Conservation (phyloP, 2,888 invertebrate species). For the Ophioninae sp. region DNA sequence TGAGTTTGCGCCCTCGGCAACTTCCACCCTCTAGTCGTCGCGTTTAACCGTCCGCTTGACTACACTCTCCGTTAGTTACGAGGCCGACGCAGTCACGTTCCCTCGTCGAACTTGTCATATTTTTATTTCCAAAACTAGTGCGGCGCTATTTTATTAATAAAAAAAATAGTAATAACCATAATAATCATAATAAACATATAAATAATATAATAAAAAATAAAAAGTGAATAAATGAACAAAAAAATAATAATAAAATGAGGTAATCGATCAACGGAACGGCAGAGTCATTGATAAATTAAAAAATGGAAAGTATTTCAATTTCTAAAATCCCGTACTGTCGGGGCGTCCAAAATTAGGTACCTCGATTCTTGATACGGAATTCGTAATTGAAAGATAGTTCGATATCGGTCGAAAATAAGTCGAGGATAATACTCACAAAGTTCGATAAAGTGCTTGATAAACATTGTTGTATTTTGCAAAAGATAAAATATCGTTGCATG, state of each 20-base stretch:
- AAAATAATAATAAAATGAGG: background rate
- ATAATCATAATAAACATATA: no score
- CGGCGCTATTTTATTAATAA: background rate
- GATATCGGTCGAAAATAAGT: no score
- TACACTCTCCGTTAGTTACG: constrained; percentile 12
- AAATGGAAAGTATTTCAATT: background rate
- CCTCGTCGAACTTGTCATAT: constrained; percentile 4
- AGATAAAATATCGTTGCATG: background rate
- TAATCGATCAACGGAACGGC: no score
- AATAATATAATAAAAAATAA: background rate
- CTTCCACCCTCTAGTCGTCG: constrained; percentile 28
- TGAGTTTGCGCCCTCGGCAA: constrained; percentile 51
- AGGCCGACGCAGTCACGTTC: constrained; percentile 29
- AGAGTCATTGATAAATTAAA: background rate
- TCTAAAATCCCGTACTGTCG: background rate
- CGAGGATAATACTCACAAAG: background rate
- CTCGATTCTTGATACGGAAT: no score
- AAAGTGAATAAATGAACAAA: background rate
- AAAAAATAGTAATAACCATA: background rate
- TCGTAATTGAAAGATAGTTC: no score
- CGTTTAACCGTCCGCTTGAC: background rate
- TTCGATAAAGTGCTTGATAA: background rate
- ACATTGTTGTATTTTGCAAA: background rate
- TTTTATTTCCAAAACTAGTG: constrained; percentile 3
- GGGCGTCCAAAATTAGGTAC: no score